Evolutionary conservation across 2,888 invertebrate species (phyloP).

Genomic region (Panzeria rudis): DNA sequence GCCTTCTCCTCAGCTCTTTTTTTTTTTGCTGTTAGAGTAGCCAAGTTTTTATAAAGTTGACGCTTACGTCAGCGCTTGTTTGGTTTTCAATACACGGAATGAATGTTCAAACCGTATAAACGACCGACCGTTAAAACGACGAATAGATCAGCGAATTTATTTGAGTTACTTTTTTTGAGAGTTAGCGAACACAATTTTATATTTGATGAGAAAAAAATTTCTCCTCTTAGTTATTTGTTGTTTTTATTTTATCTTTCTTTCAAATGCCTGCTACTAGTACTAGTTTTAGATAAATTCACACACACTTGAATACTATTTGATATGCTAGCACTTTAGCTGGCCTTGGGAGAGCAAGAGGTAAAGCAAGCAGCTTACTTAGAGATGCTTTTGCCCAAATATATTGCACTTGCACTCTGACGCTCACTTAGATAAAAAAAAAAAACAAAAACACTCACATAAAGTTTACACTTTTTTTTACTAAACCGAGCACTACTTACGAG

Average conservation of each 20-base stretch:
- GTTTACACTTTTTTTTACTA: constrained; percentile 42
- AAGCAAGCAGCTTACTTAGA: neutral
- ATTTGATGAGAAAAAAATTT: constrained; percentile 8
- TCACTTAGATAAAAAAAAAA: constrained; percentile 29
- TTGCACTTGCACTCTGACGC: constrained; percentile 50
- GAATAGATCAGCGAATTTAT: constrained; percentile 36
- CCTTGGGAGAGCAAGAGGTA: neutral
- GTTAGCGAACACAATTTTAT: neutral
- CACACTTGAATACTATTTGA: neutral
- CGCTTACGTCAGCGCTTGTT: constrained; percentile 63
- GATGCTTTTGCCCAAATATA: constrained; percentile 19
- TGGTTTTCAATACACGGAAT: constrained; percentile 14
- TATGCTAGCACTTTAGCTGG: neutral
- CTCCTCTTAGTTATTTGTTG: neutral
- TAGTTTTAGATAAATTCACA: constrained; percentile 15
- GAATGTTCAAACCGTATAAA: constrained; percentile 12
- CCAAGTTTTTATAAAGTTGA: constrained; percentile 18
- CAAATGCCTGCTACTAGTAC: constrained; percentile 19
- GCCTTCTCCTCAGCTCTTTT: constrained; percentile 8
- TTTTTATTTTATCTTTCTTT: constrained; percentile 17
- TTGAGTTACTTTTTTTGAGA: constrained; percentile 11
- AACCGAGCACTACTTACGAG: constrained; percentile 73
- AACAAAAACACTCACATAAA: constrained; percentile 40
- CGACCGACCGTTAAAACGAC: constrained; percentile 35
- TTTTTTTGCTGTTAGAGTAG: constrained; percentile 5